Conservation (phyloP, 2,113 vertebrate species). For the Hippocampus mohnikei region DNA sequence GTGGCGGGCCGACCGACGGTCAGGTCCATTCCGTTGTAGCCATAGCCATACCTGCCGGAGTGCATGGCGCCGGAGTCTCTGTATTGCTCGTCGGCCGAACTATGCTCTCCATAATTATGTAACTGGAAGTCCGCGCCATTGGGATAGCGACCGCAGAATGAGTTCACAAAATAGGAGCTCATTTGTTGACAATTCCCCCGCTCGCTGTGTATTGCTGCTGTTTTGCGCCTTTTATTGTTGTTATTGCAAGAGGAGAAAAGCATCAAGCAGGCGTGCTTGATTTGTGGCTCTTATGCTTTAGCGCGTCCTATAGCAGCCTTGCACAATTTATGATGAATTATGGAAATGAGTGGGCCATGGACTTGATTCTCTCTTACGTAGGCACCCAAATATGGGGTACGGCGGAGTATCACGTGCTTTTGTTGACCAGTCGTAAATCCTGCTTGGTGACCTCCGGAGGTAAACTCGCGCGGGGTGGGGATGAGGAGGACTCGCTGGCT, state of each 20-base stretch:
- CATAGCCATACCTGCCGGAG: slow-evolving; percentile 96
- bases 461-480: slow-evolving; percentile 94
- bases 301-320: slow-evolving; percentile 98
- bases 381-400: slow-evolving; percentile 99
- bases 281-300: slow-evolving; percentile 99
- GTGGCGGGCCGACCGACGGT: slow-evolving; percentile 86
- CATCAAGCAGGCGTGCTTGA: slow-evolving; percentile 87
- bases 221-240: slow-evolving; percentile 71
- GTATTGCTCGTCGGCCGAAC: slow-evolving; percentile 94
- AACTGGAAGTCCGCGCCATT: slow-evolving; percentile 99
- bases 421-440: slow-evolving; percentile 99
- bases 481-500: slow-evolving; percentile 68
- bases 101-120: slow-evolving; percentile 99
- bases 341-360: slow-evolving; percentile 99
- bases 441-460: slow-evolving; percentile 99
- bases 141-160: slow-evolving; percentile 99
- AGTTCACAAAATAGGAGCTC: slow-evolving; percentile 99
- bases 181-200: slow-evolving; percentile 87
- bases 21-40: slow-evolving; percentile 99
- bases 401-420: slow-evolving; percentile 98
- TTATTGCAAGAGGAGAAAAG: slow-evolving; percentile 62
- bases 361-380: slow-evolving; percentile 99
- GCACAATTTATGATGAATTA: slow-evolving; percentile 99
- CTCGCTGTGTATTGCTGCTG: slow-evolving; percentile 6
- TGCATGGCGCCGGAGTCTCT: slow-evolving; percentile 95